phyloP scores from a whole-genome alignment of 2,113 vertebrate species.

The Phaethon lepturus region DNA sequence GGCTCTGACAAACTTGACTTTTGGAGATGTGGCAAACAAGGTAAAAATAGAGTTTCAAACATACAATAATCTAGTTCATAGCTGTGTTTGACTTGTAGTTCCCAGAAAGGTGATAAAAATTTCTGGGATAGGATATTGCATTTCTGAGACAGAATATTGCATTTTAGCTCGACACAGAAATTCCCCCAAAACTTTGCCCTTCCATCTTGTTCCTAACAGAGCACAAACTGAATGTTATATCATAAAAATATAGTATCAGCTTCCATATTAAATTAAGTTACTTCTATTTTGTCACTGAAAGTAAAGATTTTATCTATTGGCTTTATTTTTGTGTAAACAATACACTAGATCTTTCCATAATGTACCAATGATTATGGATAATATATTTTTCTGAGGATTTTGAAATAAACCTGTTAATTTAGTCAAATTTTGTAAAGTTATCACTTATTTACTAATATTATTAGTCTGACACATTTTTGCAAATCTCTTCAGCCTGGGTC shows the following conservation, averaged over 20 bases:
- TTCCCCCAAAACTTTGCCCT: background rate
- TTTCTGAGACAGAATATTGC: background rate
- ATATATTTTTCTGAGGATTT: background rate
- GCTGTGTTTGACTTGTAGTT: background rate
- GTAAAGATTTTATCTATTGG: background rate
- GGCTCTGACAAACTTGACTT: slow-evolving; percentile 97
- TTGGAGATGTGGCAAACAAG: slow-evolving; percentile 98
- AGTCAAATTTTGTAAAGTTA: background rate
- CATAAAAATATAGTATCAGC: background rate
- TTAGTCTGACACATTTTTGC: background rate
- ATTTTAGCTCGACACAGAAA: background rate
- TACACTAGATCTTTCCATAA: background rate
- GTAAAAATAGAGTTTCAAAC: slow-evolving; percentile 63
- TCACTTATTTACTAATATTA: background rate
- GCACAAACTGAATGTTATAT: background rate
- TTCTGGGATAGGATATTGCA: background rate
- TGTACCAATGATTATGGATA: too few relatives aligned
- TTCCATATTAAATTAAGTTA: background rate
- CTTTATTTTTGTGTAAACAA: background rate
- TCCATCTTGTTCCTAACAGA: background rate
- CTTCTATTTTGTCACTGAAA: background rate
- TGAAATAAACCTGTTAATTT: background rate
- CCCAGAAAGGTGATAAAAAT: background rate
- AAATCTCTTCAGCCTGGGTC: background rate
- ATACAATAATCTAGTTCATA: background rate